Evolutionary conservation across 2,797 vertebrate genomes (phyloP).

Genomic region (Rhincodon typus): DNA sequence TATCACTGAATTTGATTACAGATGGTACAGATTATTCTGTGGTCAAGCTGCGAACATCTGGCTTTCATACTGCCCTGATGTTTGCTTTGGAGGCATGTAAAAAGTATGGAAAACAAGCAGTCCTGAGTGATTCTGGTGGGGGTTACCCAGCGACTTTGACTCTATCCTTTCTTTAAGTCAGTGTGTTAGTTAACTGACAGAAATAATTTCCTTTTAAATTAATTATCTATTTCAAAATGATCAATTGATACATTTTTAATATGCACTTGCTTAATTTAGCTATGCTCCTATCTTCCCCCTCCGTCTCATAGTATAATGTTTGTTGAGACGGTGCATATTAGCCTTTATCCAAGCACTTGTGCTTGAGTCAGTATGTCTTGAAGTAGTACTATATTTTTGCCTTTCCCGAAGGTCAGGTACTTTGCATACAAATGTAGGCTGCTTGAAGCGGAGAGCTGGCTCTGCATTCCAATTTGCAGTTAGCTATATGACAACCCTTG

Average conservation of each 20-base stretch:
- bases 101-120: not conserved
- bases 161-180: not conserved
- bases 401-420: not conserved
- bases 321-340: not conserved
- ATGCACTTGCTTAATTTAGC: not conserved
- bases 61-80: not conserved
- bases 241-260: no score
- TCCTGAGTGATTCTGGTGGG: not conserved
- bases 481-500: not conserved
- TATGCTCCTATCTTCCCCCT: not conserved
- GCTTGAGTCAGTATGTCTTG: not conserved
- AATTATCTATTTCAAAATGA: no score
- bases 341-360: not conserved
- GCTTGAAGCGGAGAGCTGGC: not conserved
- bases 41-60: not conserved
- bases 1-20: not conserved
- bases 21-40: constrained; percentile 19
- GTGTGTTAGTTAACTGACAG: not conserved
- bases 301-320: not conserved
- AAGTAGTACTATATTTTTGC: not conserved
- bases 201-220: not conserved
- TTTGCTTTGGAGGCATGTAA: not conserved
- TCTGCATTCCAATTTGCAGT: not conserved
- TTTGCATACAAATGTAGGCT: not conserved
- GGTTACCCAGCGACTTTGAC: not conserved